Evolutionary conservation across 1,140 invertebrate genomes (phyloP).

Genomic region (Tetramorium simillimum): DNA sequence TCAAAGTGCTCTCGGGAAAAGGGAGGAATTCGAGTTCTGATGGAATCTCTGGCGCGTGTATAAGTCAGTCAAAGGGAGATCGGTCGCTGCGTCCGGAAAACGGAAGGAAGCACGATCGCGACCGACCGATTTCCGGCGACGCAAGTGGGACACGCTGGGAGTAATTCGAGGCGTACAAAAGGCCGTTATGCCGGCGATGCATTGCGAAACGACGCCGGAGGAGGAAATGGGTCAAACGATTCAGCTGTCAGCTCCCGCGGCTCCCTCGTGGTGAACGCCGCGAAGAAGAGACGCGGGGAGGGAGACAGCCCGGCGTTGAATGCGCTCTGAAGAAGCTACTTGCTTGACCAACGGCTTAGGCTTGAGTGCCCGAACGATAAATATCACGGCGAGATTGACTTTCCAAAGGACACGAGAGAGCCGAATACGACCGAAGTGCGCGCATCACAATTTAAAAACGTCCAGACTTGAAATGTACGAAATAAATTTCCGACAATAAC

Average conservation of each 20-base stretch:
- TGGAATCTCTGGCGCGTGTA: not conserved
- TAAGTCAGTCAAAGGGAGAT: not conserved
- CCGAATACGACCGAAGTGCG: not conserved
- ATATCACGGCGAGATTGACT: conserved; percentile 36
- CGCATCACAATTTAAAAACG: not conserved
- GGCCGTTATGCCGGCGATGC: conserved; percentile 64
- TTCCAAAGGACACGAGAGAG: conserved; percentile 11
- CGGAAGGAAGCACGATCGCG: conserved; percentile 25
- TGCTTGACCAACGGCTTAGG: conserved; percentile 55
- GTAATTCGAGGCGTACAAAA: conserved; percentile 62
- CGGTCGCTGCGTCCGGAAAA: not conserved
- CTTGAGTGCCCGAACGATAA: conserved; percentile 48
- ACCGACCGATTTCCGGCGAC: conserved; percentile 56
- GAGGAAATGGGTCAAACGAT: conserved; percentile 73
- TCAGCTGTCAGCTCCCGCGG: conserved; percentile 66
- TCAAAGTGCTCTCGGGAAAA: not conserved
- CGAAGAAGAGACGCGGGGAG: not conserved
- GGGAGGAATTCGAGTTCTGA: not conserved
- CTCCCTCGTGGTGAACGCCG: conserved; percentile 21
- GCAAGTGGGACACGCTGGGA: conserved; percentile 57
- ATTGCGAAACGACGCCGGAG: conserved; percentile 66
- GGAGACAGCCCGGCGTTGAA: conserved; percentile 40
- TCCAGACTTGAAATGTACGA: not conserved
- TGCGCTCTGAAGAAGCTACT: conserved; percentile 45
- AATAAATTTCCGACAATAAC: not conserved